A percentile compares a stretch with the other conserved stretches of the same genome.
Evolutionary conservation across 1,140 invertebrate species (phyloP).

Genomic region (Hesperophylax magnus): DNA sequence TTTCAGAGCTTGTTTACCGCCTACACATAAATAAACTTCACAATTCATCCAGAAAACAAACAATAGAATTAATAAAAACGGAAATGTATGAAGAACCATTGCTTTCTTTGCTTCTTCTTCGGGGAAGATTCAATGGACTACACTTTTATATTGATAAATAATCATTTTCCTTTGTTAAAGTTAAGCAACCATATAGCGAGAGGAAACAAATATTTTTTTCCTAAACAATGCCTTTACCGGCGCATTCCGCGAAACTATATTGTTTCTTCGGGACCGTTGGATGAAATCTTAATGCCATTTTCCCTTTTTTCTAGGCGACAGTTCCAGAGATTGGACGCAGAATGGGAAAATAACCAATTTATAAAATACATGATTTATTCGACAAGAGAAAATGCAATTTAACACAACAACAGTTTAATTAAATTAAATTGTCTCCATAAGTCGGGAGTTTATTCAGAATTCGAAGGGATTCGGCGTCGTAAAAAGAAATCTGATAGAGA

Average conservation of each 20-base stretch:
- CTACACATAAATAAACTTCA: conserved; percentile 25
- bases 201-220: conserved; percentile 18
- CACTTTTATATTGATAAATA: conserved; percentile 42
- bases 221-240: conserved; percentile 17
- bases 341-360: background rate
- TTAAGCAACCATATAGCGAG: conserved; percentile 23
- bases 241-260: conserved; percentile 12
- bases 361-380: too few species aligned
- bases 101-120: conserved; percentile 28
- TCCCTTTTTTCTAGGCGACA: background rate
- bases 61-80: conserved; percentile 38
- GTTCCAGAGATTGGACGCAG: background rate
- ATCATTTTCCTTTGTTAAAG: conserved; percentile 33
- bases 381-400: too few species aligned
- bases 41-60: conserved; percentile 32
- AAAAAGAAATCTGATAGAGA: conserved; percentile 7
- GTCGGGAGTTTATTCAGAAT: too few species aligned
- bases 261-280: background rate
- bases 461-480: background rate
- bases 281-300: conserved; percentile 30
- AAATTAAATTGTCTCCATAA: too few species aligned
- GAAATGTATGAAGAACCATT: conserved; percentile 26
- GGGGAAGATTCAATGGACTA: conserved; percentile 28
- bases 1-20: conserved; percentile 31
- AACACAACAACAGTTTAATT: too few species aligned